Base-by-base conservation (phyloP, 2,888 invertebrate species). In the Apamea monoglypha region DNA sequence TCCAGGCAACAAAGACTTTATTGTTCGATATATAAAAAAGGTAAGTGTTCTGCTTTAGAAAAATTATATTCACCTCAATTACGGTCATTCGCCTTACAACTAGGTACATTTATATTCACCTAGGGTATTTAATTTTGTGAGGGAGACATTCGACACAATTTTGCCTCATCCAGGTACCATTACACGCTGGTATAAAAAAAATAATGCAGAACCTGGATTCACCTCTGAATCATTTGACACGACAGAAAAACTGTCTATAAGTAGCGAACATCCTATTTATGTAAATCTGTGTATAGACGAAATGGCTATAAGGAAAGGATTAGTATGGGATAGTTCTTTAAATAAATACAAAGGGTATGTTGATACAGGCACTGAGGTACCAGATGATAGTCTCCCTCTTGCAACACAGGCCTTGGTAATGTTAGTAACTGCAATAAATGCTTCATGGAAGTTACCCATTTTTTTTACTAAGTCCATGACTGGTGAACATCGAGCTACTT, bases 171-270 rank as follows among this genome's bases (percentile, higher is more conserved):
- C 68, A 68, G 47, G 3, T 29, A 50, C 68, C 0, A 29, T 68
- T 29, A 68, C 47, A 68, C 21, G 68, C 29, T 29, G 68, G 29
- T 68, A 50, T 50, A 68, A 50, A 29, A 68, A 68, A 50, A 14
- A 14, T 0, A 69, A 53, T 53, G 69, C 50, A 2, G 69, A 69
- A 69, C 50, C 50, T 25, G 66, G 66, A 66, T 66, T 66, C 66
- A 66, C 66, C 25, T 69, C 69, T 21, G 50, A 69, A 69, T 69
- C 69, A 21, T 69, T 69, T 69, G 69, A 69, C 69, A 69, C 50
- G 1, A 50, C 50, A 69, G 50, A 69, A 69, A 50, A 32, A 10
- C 10, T 69, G 50, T 50, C 69, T 69, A 50, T 5, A 69, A 69
- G 32, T 69, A 69, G 50, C 25, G 18, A 8, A 21, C 5, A 69